phyloP scores from a whole-genome alignment of 2,113 vertebrate genomes.

The Tyto alba region DNA sequence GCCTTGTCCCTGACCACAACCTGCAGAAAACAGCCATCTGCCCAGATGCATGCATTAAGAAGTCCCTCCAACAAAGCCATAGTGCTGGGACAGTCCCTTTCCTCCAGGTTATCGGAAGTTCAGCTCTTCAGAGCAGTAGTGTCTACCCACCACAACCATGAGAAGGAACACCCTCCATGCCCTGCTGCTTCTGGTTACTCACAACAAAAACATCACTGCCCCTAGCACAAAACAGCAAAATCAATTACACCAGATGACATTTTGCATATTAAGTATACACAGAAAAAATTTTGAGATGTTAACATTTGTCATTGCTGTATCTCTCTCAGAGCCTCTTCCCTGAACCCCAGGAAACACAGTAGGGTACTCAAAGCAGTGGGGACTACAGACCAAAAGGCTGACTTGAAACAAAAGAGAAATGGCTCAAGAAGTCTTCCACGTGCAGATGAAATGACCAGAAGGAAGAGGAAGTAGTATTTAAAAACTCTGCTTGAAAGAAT shows the following conservation, averaged over 20 bases:
- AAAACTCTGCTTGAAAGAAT: neutral
- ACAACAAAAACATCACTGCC: neutral
- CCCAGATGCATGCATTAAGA: rapidly evolving
- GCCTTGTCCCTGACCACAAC: neutral
- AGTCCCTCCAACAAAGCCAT: neutral
- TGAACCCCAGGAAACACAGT: neutral
- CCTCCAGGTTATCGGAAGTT: rapidly evolving
- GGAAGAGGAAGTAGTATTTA: neutral
- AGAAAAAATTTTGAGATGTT: neutral
- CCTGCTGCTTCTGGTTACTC: neutral
- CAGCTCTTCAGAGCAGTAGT: neutral
- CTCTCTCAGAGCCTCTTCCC: neutral
- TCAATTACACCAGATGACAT: neutral
- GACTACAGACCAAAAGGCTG: neutral
- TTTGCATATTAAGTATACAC: neutral
- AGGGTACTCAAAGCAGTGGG: neutral
- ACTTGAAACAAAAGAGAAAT: neutral
- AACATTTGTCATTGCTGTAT: neutral
- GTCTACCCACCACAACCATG: neutral
- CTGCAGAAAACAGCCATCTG: neutral
- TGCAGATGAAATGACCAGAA: neutral
- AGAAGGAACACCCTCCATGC: neutral
- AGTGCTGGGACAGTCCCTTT: neutral
- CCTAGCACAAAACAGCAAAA: neutral
- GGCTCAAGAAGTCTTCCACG: neutral